A percentile compares a stretch with the other conserved stretches of the same genome.
phyloP scores from a whole-genome alignment of 2,797 vertebrate species.

The Falco columbarius region DNA sequence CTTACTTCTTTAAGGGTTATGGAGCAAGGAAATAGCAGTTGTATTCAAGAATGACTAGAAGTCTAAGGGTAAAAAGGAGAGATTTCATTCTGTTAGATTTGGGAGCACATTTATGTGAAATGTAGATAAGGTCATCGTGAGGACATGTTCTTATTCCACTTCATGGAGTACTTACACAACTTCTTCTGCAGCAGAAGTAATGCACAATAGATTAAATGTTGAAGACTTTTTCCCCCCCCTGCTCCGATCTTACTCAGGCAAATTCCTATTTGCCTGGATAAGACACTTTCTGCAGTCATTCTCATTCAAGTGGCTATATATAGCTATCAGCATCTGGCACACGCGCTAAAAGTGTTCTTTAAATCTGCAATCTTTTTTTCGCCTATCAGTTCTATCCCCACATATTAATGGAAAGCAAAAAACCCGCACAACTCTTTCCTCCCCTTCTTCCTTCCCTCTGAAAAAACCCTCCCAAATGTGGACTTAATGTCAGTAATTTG shows the following conservation, averaged over 20 bases:
- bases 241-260: background rate
- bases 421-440: background rate
- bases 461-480: background rate
- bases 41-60: background rate
- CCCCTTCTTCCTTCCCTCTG: background rate
- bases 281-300: background rate
- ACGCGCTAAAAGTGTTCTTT: background rate
- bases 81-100: constrained; percentile 25
- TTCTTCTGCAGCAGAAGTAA: background rate
- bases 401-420: background rate
- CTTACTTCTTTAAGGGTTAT: constrained; percentile 8
- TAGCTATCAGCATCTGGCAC: constrained; percentile 50
- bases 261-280: background rate
- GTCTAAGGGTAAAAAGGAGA: background rate
- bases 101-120: constrained; percentile 7
- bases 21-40: background rate
- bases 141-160: background rate
- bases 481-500: background rate
- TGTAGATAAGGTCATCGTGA: background rate
- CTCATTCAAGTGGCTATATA: constrained; percentile 8
- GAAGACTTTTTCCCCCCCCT: background rate
- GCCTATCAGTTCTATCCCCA: background rate
- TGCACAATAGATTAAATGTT: background rate
- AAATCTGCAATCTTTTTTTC: background rate
- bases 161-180: background rate